Percentiles rank a stretch among this genome's conserved stretches.
These are phyloP conservation scores for Semnornis frantzii DNA, from an alignment of 2,113 vertebrate species.

Conservation along the genomic window DNA sequence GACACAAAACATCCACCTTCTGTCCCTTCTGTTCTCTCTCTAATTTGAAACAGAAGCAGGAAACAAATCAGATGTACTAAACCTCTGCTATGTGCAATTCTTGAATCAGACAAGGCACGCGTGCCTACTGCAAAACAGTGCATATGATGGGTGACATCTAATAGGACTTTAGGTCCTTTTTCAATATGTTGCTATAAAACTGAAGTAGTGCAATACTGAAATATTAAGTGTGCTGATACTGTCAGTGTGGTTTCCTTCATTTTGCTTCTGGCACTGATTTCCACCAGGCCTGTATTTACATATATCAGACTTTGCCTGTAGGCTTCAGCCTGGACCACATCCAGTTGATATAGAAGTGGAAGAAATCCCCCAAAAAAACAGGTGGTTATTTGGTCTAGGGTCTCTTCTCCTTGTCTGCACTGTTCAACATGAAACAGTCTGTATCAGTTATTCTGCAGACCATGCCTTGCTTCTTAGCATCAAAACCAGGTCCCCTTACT, in stretches of 20 bases:
- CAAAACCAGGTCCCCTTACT: not conserved
- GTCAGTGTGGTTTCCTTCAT: not conserved
- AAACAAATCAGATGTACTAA: not conserved
- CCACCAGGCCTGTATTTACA: not conserved
- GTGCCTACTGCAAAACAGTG: not conserved
- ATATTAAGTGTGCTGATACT: not conserved
- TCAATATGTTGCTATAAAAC: not conserved
- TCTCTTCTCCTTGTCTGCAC: not conserved
- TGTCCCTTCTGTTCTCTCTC: not conserved
- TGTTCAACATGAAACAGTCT: not conserved
- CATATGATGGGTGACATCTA: accelerated
- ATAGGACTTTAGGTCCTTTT: not conserved
- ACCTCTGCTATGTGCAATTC: not conserved
- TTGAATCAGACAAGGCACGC: not conserved
- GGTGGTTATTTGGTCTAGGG: not conserved
- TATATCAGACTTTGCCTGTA: not conserved
- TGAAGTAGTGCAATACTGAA: not conserved
- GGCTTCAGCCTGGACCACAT: not conserved
- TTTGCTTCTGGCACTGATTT: not conserved
- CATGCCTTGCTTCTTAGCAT: not conserved
- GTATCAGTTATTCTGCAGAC: not conserved
- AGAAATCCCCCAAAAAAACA: not conserved
- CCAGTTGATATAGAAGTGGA: not conserved
- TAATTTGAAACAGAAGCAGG: conserved; percentile 30
- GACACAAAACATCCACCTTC: not conserved